Conservation (phyloP, 2,888 invertebrate genomes). For the Magallana nippona region DNA sequence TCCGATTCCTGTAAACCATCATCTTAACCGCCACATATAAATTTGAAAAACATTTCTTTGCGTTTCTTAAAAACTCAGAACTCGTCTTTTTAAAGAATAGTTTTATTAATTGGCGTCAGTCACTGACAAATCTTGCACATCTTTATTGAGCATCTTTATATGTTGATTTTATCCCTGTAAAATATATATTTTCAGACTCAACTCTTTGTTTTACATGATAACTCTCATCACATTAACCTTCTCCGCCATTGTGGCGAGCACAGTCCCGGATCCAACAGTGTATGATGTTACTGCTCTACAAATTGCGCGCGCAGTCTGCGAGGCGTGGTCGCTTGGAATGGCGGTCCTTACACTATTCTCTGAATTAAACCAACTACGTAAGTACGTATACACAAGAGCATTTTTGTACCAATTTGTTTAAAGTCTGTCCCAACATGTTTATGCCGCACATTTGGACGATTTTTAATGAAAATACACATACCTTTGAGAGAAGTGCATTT, state of each 20-base stretch:
- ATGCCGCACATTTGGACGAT: too few species aligned
- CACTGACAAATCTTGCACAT: too few species aligned
- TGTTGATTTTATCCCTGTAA: too few species aligned
- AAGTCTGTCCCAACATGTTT: too few species aligned
- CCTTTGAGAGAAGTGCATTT: too few species aligned
- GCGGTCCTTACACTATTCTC: constrained; percentile 60
- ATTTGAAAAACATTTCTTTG: neutral
- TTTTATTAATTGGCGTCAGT: too few species aligned
- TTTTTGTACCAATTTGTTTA: too few species aligned
- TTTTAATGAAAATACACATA: too few species aligned
- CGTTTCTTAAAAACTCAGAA: too few species aligned
- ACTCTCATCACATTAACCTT: constrained; percentile 66
- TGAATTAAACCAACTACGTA: constrained; percentile 70
- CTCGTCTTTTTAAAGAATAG: too few species aligned
- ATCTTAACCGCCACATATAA: neutral
- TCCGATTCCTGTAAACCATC: constrained; percentile 68
- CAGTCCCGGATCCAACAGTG: constrained; percentile 59
- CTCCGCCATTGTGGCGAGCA: constrained; percentile 64
- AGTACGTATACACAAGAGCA: constrained; percentile 57
- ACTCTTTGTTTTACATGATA: constrained; percentile 63
- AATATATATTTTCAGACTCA: constrained; percentile 57
- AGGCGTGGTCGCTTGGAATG: constrained; percentile 60
- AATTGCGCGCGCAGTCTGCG: constrained; percentile 67
- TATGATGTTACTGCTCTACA: constrained; percentile 65
- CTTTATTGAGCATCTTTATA: too few species aligned